Base-by-base conservation (phyloP, 2,797 vertebrate genomes). In the Tangara arthus region DNA sequence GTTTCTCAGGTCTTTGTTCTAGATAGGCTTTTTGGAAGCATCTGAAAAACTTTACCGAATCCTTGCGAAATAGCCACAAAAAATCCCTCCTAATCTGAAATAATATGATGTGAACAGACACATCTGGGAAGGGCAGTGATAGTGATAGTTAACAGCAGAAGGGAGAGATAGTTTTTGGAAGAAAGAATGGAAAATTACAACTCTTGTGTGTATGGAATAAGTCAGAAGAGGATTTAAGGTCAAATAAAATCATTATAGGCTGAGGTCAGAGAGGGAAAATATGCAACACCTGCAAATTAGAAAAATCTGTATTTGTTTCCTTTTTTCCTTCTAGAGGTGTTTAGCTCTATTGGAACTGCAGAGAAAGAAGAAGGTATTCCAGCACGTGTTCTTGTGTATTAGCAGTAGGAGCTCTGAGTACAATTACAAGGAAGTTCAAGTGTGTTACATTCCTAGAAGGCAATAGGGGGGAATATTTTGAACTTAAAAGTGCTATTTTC, bases 301-400 rank as follows among this genome's bases (percentile, higher is more conserved):
- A 79, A 87, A 87, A 65, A 65, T 7, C 12, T 1, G 0, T 70
- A 9, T 47, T 75, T 76, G 2, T 39, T 80, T 47, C 1, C 6
- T 32, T 75, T 42, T 53, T 79, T 16, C 22, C n/a, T 80, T 9
- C 39, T 83, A 5, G 32, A 61, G 14, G 1, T 66, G 11, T 76
- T 94, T 55, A 82, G 18, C 12, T 87, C 20, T 66, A 15, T 41
- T 87, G 57, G 24, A 30, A 68, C 26, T 71, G 21, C 21, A 49
- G 10, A 37, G 53, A 46, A 56, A 63, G 44, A 72, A 50, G 30
- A n/a, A 7, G 14, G 3, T 10, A n/a, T 80, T 88, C 46, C 52
- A 69, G 17, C 1, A 0, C 12, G 1, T 64, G 8, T 26, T 66
- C 28, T 77, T 0, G 0, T 44, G 24, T 46, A 13, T 79, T 82